These are phyloP conservation scores for Strigamia crassipes DNA, from an alignment of 2,888 invertebrate species.

Conservation along the genomic window DNA sequence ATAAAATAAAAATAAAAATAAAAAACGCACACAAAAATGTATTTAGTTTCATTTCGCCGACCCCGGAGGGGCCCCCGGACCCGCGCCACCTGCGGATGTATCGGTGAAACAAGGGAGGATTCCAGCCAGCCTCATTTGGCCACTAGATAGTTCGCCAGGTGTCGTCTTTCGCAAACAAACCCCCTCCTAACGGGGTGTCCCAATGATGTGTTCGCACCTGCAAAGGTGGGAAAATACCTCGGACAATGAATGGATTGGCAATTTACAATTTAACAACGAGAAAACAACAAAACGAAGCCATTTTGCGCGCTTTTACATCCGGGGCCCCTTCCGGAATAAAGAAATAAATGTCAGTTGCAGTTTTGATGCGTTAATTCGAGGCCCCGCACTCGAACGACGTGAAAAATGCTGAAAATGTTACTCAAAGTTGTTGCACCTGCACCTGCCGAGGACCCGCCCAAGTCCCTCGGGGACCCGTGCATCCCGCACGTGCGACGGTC, in stretches of 20 bases:
- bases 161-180: background rate
- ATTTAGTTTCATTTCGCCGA: background rate
- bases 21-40: background rate
- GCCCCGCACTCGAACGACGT: too few relatives aligned
- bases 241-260: background rate
- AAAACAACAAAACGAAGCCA: background rate
- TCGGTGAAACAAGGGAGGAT: background rate
- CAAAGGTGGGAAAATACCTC: constrained; percentile 8
- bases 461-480: background rate
- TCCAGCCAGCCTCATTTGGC: background rate
- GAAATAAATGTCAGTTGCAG: too few relatives aligned
- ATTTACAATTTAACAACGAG: background rate
- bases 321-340: too few relatives aligned
- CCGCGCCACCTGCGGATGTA: background rate
- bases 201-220: constrained; percentile 8
- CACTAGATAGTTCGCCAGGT: constrained; percentile 1
- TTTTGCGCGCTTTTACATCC: too few relatives aligned
- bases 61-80: background rate
- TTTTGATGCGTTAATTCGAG: too few relatives aligned
- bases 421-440: background rate
- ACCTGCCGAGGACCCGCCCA: background rate
- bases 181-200: constrained; percentile 24
- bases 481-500: background rate
- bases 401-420: background rate
- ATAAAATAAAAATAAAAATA: too few relatives aligned